Conservation (phyloP, 2,888 invertebrate species). For the Strigamia transsilvanica region DNA sequence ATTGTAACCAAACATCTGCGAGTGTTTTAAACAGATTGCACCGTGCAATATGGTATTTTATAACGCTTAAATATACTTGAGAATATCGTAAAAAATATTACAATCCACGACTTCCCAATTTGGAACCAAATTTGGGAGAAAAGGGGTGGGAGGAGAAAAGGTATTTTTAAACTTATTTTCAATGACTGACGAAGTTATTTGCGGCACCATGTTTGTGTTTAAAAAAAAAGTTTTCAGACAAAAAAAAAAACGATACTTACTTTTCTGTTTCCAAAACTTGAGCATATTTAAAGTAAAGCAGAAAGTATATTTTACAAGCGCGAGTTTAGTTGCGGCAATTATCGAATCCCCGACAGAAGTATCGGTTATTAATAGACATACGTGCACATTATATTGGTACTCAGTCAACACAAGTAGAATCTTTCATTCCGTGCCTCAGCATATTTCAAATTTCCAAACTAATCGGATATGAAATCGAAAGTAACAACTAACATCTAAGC, state of each 20-base stretch:
- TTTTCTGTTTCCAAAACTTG: constrained; percentile 52
- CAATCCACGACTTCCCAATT: background rate
- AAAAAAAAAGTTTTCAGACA: background rate
- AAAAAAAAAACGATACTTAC: constrained; percentile 31
- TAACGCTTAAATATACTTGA: background rate
- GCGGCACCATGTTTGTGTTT: constrained; percentile 1
- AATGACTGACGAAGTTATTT: constrained; percentile 11
- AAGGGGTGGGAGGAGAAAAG: constrained; percentile 34
- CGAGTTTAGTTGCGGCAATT: constrained; percentile 14
- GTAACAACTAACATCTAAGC: background rate
- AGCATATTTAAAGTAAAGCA: constrained; percentile 23
- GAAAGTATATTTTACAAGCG: background rate
- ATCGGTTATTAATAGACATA: constrained; percentile 14
- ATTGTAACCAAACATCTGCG: background rate
- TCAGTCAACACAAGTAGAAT: constrained; percentile 5
- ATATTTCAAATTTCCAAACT: background rate
- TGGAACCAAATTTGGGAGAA: constrained; percentile 28
- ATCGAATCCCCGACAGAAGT: background rate
- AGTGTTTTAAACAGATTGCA: background rate
- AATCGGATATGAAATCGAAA: constrained; percentile 3
- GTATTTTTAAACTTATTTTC: constrained; percentile 19
- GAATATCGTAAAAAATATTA: background rate
- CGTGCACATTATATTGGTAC: background rate
- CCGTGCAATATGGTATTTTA: background rate
- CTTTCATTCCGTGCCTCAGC: background rate